These are phyloP conservation scores for Morelia viridis DNA, from an alignment of 2,797 vertebrate genomes.

Conservation along the genomic window DNA sequence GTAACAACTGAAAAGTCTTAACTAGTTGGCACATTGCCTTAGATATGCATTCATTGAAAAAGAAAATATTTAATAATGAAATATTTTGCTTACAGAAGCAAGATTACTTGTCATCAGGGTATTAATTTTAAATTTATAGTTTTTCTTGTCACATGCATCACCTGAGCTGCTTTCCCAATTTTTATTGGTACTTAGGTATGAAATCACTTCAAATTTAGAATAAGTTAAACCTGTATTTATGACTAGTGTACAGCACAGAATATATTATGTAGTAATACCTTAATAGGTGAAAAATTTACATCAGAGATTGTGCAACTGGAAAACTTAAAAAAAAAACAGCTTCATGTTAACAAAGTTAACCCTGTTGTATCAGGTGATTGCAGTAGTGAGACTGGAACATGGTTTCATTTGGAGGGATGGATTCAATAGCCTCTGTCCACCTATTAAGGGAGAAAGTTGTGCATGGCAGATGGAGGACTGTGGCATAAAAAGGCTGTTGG, in stretches of 20 bases:
- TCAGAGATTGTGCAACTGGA: not conserved
- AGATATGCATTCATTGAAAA: not conserved
- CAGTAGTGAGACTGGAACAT: not conserved
- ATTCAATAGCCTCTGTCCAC: not conserved
- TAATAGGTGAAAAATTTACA: not conserved
- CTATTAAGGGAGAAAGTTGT: not conserved
- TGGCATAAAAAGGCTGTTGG: not conserved
- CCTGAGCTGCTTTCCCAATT: not conserved
- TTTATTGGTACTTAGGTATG: slow-evolving; percentile 3
- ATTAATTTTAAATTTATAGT: slow-evolving; percentile 15
- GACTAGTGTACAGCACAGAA: not conserved
- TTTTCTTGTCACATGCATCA: not conserved
- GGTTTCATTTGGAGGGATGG: not conserved
- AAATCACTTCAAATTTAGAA: slow-evolving; percentile 5
- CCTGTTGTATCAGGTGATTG: not conserved
- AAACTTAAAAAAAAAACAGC: not conserved
- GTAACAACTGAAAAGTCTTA: not conserved
- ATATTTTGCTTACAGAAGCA: not conserved
- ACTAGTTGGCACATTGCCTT: not conserved
- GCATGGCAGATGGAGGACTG: not conserved
- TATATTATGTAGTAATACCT: not conserved
- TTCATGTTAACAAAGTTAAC: not conserved
- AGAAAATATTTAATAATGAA: not conserved
- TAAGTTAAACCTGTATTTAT: not conserved
- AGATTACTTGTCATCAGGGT: not conserved